Conservation (phyloP, 1,140 invertebrate genomes). For the Drosophila repleta region DNA sequence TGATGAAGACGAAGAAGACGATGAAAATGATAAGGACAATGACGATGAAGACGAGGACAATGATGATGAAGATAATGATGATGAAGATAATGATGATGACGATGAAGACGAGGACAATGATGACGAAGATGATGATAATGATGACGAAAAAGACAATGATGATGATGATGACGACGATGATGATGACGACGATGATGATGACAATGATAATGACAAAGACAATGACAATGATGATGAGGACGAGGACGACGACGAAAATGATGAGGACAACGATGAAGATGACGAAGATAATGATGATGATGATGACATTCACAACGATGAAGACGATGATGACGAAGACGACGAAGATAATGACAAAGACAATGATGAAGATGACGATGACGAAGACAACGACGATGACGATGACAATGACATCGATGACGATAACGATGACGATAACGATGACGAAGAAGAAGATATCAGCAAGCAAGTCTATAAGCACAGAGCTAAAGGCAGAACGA, state of each 20-base stretch:
- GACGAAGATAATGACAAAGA: conserved; percentile 43
- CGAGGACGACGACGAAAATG: conserved; percentile 65
- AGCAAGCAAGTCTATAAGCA: conserved; percentile 69
- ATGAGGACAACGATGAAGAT: conserved; percentile 45
- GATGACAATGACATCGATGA: conserved; percentile 47
- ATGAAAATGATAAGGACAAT: conserved; percentile 30
- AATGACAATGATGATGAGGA: conserved; percentile 84
- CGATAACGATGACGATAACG: conserved; percentile 78
- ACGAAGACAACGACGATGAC: conserved; percentile 34
- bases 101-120: conserved; percentile 53
- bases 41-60: conserved; percentile 31
- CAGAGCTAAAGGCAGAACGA: conserved; percentile 70
- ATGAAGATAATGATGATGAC: conserved; percentile 66
- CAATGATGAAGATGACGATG: conserved; percentile 21
- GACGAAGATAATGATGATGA: conserved; percentile 53
- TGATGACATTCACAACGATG: conserved; percentile 83
- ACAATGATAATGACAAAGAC: background rate
- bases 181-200: conserved; percentile 69
- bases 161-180: conserved; percentile 43
- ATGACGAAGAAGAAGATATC: conserved; percentile 83
- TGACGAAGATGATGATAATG: conserved; percentile 8
- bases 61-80: conserved; percentile 59
- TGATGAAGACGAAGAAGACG: conserved; percentile 18
- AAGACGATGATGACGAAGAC: conserved; percentile 26
- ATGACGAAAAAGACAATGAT: conserved; percentile 36